phyloP scores from a whole-genome alignment of 1,140 invertebrate species.

The Oryzaephilus surinamensis region DNA sequence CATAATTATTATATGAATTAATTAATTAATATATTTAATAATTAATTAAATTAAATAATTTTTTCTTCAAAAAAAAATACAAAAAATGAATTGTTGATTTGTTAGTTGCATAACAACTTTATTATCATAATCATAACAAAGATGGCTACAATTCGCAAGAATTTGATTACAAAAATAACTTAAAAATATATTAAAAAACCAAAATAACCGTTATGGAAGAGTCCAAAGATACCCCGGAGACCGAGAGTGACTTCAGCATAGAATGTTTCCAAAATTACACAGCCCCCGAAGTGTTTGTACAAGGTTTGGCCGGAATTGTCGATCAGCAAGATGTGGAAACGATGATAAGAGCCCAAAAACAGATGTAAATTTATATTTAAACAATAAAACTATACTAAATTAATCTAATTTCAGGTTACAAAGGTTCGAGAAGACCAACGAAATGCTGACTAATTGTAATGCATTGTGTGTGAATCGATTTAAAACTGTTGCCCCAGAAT shows the following conservation, averaged over 20 bases:
- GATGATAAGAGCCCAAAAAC: conserved; percentile 84
- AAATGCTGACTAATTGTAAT: conserved; percentile 94
- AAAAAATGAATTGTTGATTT: too few relatives aligned
- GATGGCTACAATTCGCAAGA: too few relatives aligned
- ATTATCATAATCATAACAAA: too few relatives aligned
- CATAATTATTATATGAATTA: too few relatives aligned
- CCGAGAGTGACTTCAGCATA: conserved; percentile 55
- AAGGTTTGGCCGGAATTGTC: conserved; percentile 79
- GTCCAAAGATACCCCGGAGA: conserved; percentile 47
- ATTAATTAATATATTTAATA: too few relatives aligned
- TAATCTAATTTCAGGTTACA: conserved; percentile 62
- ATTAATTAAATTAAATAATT: too few relatives aligned
- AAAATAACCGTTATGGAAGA: conserved; percentile 24
- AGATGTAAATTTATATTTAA: conserved; percentile 57
- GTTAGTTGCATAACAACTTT: too few relatives aligned
- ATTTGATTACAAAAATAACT: too few relatives aligned
- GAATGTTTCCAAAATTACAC: conserved; percentile 85
- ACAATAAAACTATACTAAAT: not conserved
- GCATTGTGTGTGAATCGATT: conserved; percentile 69
- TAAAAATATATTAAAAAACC: not conserved
- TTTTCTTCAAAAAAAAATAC: too few relatives aligned
- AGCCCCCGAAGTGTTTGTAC: conserved; percentile 81
- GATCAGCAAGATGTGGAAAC: conserved; percentile 84
- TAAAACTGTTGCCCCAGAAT: conserved; percentile 70
- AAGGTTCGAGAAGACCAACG: conserved; percentile 93